Conservation (phyloP, 2,113 vertebrate species). For the Alces alces region DNA sequence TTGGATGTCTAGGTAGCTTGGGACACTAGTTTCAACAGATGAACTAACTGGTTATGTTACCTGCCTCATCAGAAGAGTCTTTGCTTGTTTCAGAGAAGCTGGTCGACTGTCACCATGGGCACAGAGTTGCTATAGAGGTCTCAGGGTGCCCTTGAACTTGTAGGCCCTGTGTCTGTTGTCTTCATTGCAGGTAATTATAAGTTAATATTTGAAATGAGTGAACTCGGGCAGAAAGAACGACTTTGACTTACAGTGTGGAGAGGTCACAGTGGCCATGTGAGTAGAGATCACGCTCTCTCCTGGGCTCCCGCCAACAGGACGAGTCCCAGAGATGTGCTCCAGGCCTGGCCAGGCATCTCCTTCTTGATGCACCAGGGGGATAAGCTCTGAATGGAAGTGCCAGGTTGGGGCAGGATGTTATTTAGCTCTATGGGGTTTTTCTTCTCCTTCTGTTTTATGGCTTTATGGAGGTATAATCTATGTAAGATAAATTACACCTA, state of each 20-base stretch:
- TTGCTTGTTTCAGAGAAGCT: neutral
- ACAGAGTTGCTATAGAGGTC: neutral
- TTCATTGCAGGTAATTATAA: slow-evolving; percentile 34
- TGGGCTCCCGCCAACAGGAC: neutral
- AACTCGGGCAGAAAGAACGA: slow-evolving; percentile 43
- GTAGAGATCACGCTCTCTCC: neutral
- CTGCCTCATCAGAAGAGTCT: neutral
- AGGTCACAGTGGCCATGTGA: neutral
- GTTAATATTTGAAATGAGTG: slow-evolving; percentile 65
- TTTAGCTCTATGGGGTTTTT: neutral
- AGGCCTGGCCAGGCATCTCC: neutral
- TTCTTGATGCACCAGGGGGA: neutral
- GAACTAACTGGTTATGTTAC: neutral
- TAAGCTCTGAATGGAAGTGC: neutral
- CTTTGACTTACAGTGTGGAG: slow-evolving; percentile 2
- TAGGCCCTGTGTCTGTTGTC: neutral
- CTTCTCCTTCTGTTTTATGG: neutral
- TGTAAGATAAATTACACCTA: neutral
- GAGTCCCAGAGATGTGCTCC: neutral
- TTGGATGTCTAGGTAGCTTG: neutral
- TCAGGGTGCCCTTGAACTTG: slow-evolving; percentile 22
- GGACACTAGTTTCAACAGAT: neutral
- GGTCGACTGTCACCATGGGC: neutral
- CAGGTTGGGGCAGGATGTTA: neutral
- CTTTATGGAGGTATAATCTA: neutral